Conservation (phyloP, 64 coral and sea anemone genomes). For the Montipora sp. region DNA sequence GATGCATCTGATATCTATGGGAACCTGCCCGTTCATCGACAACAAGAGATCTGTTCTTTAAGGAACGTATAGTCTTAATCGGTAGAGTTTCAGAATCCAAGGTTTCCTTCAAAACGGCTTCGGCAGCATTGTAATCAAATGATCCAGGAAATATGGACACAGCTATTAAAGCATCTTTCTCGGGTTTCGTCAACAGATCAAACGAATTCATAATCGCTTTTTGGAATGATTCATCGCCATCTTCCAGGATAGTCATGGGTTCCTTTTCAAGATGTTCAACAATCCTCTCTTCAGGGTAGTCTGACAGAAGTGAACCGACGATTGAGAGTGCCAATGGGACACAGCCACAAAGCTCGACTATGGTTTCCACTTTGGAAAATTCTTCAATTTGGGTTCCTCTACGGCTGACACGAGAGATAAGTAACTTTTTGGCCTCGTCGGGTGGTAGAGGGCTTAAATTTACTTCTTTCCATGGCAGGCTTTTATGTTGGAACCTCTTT, state of each 20-base stretch:
- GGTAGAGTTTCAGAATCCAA: not conserved
- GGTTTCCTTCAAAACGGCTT: not conserved
- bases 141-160: conserved; percentile 55
- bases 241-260: conserved; percentile 27
- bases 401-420: not conserved
- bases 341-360: conserved; percentile 55
- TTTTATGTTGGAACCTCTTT: not conserved
- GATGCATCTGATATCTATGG: conserved; percentile 49
- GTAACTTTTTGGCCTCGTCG: not conserved
- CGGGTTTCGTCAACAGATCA: not conserved
- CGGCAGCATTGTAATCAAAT: conserved; percentile 46
- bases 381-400: not conserved
- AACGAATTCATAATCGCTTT: conserved; percentile 49
- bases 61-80: not conserved
- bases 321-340: conserved; percentile 68
- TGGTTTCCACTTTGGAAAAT: not conserved
- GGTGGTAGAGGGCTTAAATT: not conserved
- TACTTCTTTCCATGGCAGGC: not conserved
- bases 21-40: not conserved
- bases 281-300: conserved; percentile 11
- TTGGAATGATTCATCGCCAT: conserved; percentile 1
- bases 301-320: conserved; percentile 36
- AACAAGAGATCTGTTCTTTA: conserved; percentile 46
- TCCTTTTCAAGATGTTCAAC: conserved; percentile 8
- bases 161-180: conserved; percentile 16